phyloP scores from a whole-genome alignment of 2,797 vertebrate species.

The Lutjanus argentimaculatus region DNA sequence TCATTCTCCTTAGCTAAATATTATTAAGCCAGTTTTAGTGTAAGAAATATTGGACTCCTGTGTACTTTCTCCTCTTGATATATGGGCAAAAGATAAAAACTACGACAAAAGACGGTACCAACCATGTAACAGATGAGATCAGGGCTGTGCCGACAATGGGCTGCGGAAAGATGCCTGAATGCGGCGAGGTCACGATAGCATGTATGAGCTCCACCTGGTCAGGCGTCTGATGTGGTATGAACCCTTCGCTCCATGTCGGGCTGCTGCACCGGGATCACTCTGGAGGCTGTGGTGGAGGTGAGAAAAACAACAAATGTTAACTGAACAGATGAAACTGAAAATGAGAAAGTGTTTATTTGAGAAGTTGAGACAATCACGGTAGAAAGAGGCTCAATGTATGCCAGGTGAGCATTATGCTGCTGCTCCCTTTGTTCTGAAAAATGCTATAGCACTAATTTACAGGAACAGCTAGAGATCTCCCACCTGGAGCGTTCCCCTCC shows the following conservation, averaged over 20 bases:
- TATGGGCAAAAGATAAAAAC: too few relatives aligned
- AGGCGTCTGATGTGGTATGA: conserved; percentile 60
- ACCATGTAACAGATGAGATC: conserved; percentile 59
- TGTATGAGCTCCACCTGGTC: conserved; percentile 33
- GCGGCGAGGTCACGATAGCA: conserved; percentile 45
- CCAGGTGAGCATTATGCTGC: too few relatives aligned
- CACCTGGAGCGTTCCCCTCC: conserved; percentile 56
- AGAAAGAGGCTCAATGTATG: background rate
- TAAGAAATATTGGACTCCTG: too few relatives aligned
- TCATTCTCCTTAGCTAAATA: too few relatives aligned
- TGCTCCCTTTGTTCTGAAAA: background rate
- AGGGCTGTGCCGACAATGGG: conserved; percentile 24
- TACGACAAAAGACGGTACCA: conserved; percentile 12
- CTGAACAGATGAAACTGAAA: background rate
- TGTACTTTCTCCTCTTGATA: too few relatives aligned
- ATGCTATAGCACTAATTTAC: background rate
- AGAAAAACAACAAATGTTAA: background rate
- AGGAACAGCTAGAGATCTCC: background rate
- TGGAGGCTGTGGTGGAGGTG: conserved; percentile 28
- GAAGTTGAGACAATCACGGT: background rate
- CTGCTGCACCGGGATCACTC: conserved; percentile 63
- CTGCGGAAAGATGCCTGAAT: conserved; percentile 35
- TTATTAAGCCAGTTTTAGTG: too few relatives aligned
- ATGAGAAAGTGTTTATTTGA: background rate
- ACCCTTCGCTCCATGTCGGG: conserved; percentile 62